Conservation (phyloP, 2,888 invertebrate genomes). For the Nezara viridula region DNA sequence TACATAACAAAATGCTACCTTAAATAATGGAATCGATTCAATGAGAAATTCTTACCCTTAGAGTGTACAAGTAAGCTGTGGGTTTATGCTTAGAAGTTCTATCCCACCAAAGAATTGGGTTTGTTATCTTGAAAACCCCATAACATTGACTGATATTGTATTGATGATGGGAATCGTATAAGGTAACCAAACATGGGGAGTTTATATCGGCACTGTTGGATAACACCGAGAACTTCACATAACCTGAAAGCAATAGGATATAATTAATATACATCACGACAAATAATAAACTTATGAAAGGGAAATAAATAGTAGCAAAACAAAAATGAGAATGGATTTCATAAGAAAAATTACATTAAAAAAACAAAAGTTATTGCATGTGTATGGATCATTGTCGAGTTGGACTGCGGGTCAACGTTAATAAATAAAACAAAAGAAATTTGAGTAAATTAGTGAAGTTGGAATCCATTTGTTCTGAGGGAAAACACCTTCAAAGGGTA, state of each 20-base stretch:
- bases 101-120: conserved; percentile 67
- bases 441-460: too few species aligned
- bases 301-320: neutral
- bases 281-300: neutral
- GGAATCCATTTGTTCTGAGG: too few species aligned
- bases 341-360: too few species aligned
- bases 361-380: too few species aligned
- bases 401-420: too few species aligned
- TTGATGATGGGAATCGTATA: conserved; percentile 58
- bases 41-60: conserved; percentile 64
- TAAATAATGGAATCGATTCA: neutral
- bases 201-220: neutral
- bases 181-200: conserved; percentile 59
- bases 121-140: conserved; percentile 64
- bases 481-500: too few species aligned
- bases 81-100: conserved; percentile 62
- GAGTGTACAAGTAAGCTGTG: conserved; percentile 66
- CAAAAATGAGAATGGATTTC: too few species aligned
- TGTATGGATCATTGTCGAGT: too few species aligned
- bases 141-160: conserved; percentile 61
- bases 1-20: neutral
- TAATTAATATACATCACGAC: neutral
- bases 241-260: conserved; percentile 43
- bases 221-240: conserved; percentile 7
- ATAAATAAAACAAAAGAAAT: too few species aligned